phyloP scores from a whole-genome alignment of 2,888 invertebrate species.

The Drosophila mimica region DNA sequence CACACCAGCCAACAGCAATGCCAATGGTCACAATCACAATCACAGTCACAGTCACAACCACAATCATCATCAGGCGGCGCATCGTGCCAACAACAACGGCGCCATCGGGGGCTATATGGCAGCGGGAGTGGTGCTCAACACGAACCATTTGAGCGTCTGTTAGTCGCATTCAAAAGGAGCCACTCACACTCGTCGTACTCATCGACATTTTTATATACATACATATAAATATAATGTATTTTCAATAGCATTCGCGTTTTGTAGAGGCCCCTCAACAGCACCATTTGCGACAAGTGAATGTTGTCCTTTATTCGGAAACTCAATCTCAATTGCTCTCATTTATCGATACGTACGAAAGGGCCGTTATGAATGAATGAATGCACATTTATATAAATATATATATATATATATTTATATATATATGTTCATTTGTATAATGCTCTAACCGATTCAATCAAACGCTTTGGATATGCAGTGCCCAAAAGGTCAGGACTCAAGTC shows the following conservation, averaged over 20 bases:
- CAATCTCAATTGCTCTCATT: slow-evolving; percentile 14
- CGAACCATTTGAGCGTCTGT: slow-evolving; percentile 84
- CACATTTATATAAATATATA: not conserved
- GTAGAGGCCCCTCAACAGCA: not conserved
- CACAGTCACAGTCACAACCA: slow-evolving; percentile 45
- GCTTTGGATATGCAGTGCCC: slow-evolving; percentile 1
- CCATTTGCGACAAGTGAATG: slow-evolving; percentile 21
- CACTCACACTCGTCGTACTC: slow-evolving; percentile 5
- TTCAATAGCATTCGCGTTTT: slow-evolving; percentile 14
- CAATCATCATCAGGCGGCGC: slow-evolving; percentile 48
- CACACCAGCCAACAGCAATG: slow-evolving; percentile 42
- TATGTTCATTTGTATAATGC: slow-evolving; percentile 4
- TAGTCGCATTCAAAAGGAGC: slow-evolving; percentile 59
- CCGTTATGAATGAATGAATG: not conserved
- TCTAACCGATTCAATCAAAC: slow-evolving; percentile 20
- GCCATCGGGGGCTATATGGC: slow-evolving; percentile 81
- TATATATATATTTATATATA: not conserved
- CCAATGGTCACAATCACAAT: slow-evolving; percentile 11
- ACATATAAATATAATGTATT: slow-evolving; percentile 17
- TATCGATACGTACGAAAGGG: slow-evolving; percentile 6
- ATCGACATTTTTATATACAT: not conserved
- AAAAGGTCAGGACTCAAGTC: slow-evolving; percentile 3
- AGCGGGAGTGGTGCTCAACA: slow-evolving; percentile 84
- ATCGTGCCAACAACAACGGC: slow-evolving; percentile 71
- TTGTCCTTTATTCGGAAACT: slow-evolving; percentile 2